Base-by-base conservation (phyloP, 2,113 vertebrate genomes). In the Phyllostomus hastatus region DNA sequence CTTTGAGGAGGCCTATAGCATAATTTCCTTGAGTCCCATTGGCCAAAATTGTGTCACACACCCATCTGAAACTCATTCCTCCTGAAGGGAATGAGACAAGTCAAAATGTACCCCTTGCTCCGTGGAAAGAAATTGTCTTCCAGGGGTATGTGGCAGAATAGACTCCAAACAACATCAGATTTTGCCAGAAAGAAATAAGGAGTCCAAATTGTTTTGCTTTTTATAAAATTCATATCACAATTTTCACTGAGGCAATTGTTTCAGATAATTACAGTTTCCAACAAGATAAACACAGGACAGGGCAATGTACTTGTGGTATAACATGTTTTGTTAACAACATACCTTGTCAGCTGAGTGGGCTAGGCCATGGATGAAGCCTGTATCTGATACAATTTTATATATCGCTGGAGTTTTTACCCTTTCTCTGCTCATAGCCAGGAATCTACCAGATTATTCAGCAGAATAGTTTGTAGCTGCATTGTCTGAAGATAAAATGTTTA, bases 381-480 rank as follows among this genome's bases (percentile, higher is more conserved):
- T 88, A 95, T 97, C 92, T 93, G 87, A 96, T 88, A 69, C 82
- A 92, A 70, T 81, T 87, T 67, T 88, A 80, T 92, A 75, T 75
- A 79, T 91, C 91, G 84, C 90, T 73, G 80, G 35, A 73, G 76
- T 70, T n/a, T 52, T 96, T 96, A 43, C 11, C 7, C 48, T 95
- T 50, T 97, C 92, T 98, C 95, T 97, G 88, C 82, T 92, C 90
- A 76, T 48, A 93, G 17, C 66, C 82, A 97, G 94, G 87, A 93
- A 70, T 64, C 52, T 88, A 88, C 95, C 87, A 97, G 90, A 91
- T 88, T 91, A 92, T 5, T 35, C 81, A 84, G 72, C 80, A 96
- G 84, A 84, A 66, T 38, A 10, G 75, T 86, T 98, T 89, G 94
- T 92, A 93, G 80, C 91, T 96, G 61, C n/a, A 64, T 41, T 79